Conservation (phyloP, 2,113 vertebrate genomes). For the Hippocampus comes region DNA sequence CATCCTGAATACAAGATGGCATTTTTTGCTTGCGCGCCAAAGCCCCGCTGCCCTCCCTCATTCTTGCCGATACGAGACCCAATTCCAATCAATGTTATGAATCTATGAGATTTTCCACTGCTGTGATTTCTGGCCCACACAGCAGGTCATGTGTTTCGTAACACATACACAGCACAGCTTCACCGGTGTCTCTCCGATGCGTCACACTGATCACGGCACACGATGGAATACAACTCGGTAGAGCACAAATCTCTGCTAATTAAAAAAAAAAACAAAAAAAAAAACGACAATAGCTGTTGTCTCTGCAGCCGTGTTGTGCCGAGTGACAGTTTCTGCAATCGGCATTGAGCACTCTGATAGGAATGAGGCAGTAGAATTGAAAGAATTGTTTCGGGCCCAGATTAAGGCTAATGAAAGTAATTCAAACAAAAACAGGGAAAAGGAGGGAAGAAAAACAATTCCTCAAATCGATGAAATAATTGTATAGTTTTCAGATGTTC, state of each 20-base stretch:
- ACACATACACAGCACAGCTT: slow-evolving; percentile 12
- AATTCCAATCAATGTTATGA: slow-evolving; percentile 60
- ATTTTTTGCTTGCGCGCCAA: slow-evolving; percentile 10
- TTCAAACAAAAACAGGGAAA: neutral
- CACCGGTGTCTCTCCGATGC: slow-evolving; percentile 2
- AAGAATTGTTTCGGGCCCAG: no score
- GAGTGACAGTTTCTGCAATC: no score
- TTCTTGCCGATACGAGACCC: slow-evolving; percentile 39
- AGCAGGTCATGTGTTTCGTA: slow-evolving; percentile 40
- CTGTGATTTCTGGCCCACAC: slow-evolving; percentile 16
- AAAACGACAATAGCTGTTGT: no score
- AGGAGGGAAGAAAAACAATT: no score
- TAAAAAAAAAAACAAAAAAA: neutral
- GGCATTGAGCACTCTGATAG: no score
- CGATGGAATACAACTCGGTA: neutral
- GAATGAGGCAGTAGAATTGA: no score
- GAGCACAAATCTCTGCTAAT: neutral
- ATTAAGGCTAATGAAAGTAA: no score
- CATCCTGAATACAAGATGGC: neutral
- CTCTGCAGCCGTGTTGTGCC: no score
- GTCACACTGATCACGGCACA: neutral
- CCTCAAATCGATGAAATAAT: no score
- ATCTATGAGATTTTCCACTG: slow-evolving; percentile 63
- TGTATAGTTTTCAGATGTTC: no score
- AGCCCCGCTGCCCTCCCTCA: slow-evolving; percentile 6